Conservation (phyloP, 2,888 invertebrate genomes). For the Caenorhabditis zanzibari region DNA sequence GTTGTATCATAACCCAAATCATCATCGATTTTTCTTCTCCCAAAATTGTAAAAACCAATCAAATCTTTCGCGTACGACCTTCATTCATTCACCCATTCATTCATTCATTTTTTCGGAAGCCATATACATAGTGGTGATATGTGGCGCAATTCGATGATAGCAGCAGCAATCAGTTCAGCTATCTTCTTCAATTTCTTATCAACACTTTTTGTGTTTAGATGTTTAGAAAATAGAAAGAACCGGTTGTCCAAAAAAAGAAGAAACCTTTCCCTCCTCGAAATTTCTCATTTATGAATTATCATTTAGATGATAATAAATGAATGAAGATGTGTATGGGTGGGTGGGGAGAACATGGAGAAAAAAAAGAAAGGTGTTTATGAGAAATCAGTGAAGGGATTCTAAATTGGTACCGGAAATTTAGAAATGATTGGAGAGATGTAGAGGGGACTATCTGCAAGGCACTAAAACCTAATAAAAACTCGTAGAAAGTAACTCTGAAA, state of each 20-base stretch:
- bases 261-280: conserved; percentile 36
- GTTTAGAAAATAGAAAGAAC: conserved; percentile 10
- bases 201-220: conserved; percentile 29
- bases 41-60: conserved; percentile 2
- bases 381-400: conserved; percentile 8
- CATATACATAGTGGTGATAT: not conserved
- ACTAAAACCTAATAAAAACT: too few species aligned
- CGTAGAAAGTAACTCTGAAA: too few species aligned
- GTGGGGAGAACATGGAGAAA: too few species aligned
- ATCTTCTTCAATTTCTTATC: conserved; percentile 43
- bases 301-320: not conserved
- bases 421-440: too few species aligned
- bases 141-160: conserved; percentile 39
- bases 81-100: conserved; percentile 38
- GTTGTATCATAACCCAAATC: too few species aligned
- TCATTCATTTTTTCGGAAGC: not conserved
- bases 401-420: too few species aligned
- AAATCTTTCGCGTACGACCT: conserved; percentile 51
- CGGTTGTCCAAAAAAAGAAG: conserved; percentile 21
- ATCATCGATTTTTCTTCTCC: too few species aligned
- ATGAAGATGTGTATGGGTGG: too few species aligned
- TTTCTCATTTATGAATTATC: conserved; percentile 40
- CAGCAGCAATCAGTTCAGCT: conserved; percentile 46
- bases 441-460: too few species aligned
- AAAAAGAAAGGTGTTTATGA: not conserved